A percentile compares a stretch with the other conserved stretches of the same genome.
Evolutionary conservation across 1,140 invertebrate genomes (phyloP).

Genomic region (Portunus trituberculatus): DNA sequence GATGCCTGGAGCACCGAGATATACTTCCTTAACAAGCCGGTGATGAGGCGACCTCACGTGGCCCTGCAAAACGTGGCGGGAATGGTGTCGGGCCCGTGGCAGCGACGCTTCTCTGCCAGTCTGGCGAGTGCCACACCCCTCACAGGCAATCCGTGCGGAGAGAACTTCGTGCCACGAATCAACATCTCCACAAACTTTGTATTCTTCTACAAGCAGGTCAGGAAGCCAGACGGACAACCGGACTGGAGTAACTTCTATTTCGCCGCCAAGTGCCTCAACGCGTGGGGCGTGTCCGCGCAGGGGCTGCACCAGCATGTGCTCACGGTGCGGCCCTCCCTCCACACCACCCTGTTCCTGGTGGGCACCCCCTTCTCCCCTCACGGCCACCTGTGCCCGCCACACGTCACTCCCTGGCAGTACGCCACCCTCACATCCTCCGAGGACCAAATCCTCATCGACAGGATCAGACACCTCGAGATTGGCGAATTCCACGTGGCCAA

Average conservation of each 20-base stretch:
- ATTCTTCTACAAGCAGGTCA: constrained; percentile 25
- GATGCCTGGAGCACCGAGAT: constrained; percentile 50
- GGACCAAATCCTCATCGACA: constrained; percentile 6
- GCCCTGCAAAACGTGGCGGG: neutral
- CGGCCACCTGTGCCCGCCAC: constrained; percentile 1
- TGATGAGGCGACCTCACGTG: neutral
- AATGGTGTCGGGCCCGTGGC: neutral
- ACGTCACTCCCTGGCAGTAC: constrained; percentile 31
- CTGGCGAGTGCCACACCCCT: constrained; percentile 5
- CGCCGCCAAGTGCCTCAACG: constrained; percentile 59
- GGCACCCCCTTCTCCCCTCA: constrained; percentile 50
- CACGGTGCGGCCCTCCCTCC: constrained; percentile 32
- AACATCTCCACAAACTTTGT: constrained; percentile 28
- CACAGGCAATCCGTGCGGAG: constrained; percentile 37
- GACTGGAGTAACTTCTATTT: constrained; percentile 42
- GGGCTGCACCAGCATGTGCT: constrained; percentile 44
- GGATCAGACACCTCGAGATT: neutral
- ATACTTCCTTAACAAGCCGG: constrained; percentile 31
- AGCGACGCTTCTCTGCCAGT: constrained; percentile 32
- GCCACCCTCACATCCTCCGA: neutral
- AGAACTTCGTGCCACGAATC: constrained; percentile 33
- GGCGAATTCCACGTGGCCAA: constrained; percentile 19
- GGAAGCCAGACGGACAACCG: constrained; percentile 31
- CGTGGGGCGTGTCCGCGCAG: constrained; percentile 38
- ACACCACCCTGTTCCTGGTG: constrained; percentile 48